Evolutionary conservation across 2,797 vertebrate species (phyloP).

Genomic region (Capromys pilorides): DNA sequence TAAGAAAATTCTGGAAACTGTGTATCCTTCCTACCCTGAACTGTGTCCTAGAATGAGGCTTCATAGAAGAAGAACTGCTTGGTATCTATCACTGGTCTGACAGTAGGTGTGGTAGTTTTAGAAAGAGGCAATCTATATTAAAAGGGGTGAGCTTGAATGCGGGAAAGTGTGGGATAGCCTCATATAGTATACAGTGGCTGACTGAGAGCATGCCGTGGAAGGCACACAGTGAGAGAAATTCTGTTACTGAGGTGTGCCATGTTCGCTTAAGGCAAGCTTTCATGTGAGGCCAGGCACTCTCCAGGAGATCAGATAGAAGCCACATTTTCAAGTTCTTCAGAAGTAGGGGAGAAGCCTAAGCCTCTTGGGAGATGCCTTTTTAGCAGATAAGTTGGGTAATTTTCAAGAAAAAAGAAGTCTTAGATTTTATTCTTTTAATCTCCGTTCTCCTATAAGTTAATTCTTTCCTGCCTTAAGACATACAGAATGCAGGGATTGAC

Average conservation of each 20-base stretch:
- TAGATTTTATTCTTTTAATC: not conserved
- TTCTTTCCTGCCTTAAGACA: not conserved
- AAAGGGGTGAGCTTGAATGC: not conserved
- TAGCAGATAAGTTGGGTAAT: not conserved
- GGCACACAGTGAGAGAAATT: not conserved
- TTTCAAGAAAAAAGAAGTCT: not conserved
- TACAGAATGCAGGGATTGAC: not conserved
- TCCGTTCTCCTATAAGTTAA: not conserved
- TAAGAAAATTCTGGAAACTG: not conserved
- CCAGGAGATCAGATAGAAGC: not conserved
- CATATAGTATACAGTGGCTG: not conserved
- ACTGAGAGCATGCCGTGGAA: not conserved
- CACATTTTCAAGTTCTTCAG: not conserved
- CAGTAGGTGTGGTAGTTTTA: not conserved
- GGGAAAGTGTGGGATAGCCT: not conserved
- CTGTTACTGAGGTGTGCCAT: not conserved
- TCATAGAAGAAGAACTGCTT: not conserved
- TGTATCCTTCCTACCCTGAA: not conserved
- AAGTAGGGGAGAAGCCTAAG: not conserved
- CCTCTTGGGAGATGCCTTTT: not conserved
- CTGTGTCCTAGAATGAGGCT: not conserved
- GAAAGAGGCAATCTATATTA: not conserved
- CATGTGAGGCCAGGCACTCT: not conserved
- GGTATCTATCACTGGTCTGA: not conserved
- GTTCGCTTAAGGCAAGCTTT: not conserved